Evolutionary conservation across 2,888 invertebrate genomes (phyloP).

Genomic region (Phrixothrix hirtus): DNA sequence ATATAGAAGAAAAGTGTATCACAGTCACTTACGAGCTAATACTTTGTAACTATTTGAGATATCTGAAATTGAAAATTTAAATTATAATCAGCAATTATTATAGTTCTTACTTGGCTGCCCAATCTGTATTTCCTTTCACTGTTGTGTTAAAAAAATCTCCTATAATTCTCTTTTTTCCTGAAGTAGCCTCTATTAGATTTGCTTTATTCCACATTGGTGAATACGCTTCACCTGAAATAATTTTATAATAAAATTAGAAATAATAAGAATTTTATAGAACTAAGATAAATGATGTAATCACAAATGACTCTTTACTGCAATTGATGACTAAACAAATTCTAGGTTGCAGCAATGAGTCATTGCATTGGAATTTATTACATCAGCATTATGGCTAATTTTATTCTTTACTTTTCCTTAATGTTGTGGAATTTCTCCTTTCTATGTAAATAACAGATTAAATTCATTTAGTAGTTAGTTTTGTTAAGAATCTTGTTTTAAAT

Average conservation of each 20-base stretch:
- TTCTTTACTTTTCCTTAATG: no score
- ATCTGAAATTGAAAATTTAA: constrained; percentile 34
- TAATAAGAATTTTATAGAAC: no score
- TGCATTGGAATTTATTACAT: no score
- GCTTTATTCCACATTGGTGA: constrained; percentile 46
- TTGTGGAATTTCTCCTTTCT: no score
- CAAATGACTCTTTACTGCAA: no score
- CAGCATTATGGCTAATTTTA: no score
- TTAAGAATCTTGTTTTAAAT: no score
- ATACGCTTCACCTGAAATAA: constrained; percentile 10
- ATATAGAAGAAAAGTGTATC: constrained; percentile 27
- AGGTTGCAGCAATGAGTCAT: no score
- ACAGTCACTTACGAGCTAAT: constrained; percentile 37
- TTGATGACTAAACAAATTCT: no score
- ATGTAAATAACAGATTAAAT: no score
- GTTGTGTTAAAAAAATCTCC: constrained; percentile 41
- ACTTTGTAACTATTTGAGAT: constrained; percentile 33
- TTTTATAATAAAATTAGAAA: no score
- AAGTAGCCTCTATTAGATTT: constrained; percentile 38
- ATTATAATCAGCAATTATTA: neutral
- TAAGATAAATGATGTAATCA: no score
- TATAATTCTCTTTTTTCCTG: constrained; percentile 43
- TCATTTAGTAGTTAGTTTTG: neutral
- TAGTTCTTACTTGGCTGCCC: constrained; percentile 46
- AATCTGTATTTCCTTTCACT: constrained; percentile 44